Evolutionary conservation across 2,797 vertebrate genomes (phyloP).

Genomic region (Danio albolineatus): DNA sequence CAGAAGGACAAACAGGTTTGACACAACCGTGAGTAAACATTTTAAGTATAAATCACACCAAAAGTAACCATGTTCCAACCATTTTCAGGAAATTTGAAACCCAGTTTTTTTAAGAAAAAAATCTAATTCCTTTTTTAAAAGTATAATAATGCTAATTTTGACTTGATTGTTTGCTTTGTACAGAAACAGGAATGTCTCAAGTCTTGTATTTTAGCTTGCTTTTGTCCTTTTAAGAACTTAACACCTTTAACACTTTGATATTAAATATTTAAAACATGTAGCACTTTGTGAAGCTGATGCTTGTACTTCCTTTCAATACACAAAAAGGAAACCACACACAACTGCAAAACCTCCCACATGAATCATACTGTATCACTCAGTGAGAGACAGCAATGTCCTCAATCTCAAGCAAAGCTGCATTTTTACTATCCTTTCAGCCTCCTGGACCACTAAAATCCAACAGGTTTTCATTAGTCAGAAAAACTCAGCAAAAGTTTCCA

Average conservation of each 20-base stretch:
- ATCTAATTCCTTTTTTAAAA: too few relatives aligned
- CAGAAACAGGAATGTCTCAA: neutral
- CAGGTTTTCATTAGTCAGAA: neutral
- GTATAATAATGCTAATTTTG: neutral
- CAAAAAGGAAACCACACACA: neutral
- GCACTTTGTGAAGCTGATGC: neutral
- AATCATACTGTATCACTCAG: neutral
- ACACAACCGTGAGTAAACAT: too few relatives aligned
- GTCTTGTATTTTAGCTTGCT: neutral
- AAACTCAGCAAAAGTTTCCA: slow-evolving; percentile 50
- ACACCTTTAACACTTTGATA: neutral
- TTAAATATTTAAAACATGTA: neutral
- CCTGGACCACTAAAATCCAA: neutral
- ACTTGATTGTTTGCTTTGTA: neutral
- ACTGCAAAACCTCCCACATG: neutral
- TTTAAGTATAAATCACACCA: neutral
- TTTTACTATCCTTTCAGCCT: neutral
- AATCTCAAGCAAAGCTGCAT: neutral
- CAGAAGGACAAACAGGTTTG: too few relatives aligned
- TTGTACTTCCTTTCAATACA: neutral
- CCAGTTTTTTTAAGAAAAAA: neutral
- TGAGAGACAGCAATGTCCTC: neutral
- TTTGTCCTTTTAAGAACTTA: slow-evolving; percentile 3
- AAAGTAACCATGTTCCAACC: neutral
- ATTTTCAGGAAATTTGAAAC: neutral